A percentile compares a stretch with the other conserved stretches of the same genome.
These are phyloP conservation scores for Limulus polyphemus DNA, from an alignment of 2,888 invertebrate genomes.

Conservation along the genomic window DNA sequence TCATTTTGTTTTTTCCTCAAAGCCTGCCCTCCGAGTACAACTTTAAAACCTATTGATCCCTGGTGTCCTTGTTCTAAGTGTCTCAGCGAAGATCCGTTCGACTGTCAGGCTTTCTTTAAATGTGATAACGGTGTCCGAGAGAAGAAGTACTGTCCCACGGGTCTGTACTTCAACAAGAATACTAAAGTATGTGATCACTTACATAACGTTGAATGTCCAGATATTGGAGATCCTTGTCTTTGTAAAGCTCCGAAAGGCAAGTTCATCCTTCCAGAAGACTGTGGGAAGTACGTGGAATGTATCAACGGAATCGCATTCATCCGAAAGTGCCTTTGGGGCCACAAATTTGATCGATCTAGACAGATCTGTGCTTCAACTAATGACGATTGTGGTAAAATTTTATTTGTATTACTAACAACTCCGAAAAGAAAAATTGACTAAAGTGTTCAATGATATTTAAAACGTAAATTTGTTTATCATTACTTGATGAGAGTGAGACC, in stretches of 20 bases:
- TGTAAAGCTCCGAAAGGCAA: conserved; percentile 5
- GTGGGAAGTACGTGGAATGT: conserved; percentile 8
- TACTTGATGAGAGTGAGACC: too few species aligned
- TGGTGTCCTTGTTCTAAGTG: conserved; percentile 11
- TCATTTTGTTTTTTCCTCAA: too few species aligned
- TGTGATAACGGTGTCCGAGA: conserved; percentile 57
- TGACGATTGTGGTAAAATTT: conserved; percentile 7
- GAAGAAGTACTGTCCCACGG: conserved; percentile 9
- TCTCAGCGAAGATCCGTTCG: conserved; percentile 8
- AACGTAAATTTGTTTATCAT: too few species aligned
- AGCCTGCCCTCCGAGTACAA: too few species aligned
- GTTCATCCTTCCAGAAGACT: conserved; percentile 8
- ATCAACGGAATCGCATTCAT: conserved; percentile 4
- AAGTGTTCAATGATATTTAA: too few species aligned
- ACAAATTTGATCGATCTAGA: conserved; percentile 3
- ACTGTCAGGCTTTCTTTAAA: conserved; percentile 12
- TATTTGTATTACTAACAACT: not conserved
- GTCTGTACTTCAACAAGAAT: conserved; percentile 4
- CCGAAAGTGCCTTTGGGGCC: not conserved
- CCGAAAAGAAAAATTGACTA: too few species aligned
- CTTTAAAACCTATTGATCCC: too few species aligned
- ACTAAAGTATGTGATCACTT: conserved; percentile 4
- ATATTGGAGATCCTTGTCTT: conserved; percentile 7
- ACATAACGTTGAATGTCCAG: conserved; percentile 2
- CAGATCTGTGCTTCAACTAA: conserved; percentile 1